These are phyloP conservation scores for Creontiades dilutus DNA, from an alignment of 2,888 invertebrate genomes.

Conservation along the genomic window DNA sequence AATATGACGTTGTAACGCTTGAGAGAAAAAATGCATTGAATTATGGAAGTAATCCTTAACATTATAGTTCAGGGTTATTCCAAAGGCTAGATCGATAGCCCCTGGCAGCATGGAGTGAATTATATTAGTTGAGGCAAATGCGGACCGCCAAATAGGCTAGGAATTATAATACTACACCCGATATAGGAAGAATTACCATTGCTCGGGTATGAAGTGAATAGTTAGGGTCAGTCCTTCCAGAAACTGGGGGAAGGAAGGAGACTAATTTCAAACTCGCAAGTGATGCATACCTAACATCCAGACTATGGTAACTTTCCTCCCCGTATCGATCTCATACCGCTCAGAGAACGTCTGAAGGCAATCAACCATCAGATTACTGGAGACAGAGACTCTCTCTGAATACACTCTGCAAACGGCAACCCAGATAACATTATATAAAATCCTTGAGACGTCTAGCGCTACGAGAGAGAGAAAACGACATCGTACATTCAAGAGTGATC, in stretches of 20 bases:
- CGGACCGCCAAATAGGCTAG: no score
- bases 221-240: neutral
- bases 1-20: no score
- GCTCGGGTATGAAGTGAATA: neutral
- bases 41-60: no score
- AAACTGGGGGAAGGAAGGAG: conserved; percentile 2
- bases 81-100: no score
- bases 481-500: no score
- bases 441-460: no score
- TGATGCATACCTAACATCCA: conserved; percentile 53
- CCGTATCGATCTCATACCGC: conserved; percentile 11
- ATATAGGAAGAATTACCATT: neutral
- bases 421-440: neutral
- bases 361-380: neutral
- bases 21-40: no score
- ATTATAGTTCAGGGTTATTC: no score
- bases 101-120: no score
- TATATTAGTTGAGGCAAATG: no score
- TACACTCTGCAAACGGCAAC: neutral
- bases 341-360: conserved; percentile 13
- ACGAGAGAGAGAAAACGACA: no score
- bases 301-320: neutral
- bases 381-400: conserved; percentile 23
- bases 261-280: conserved; percentile 54
- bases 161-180: neutral